Evolutionary conservation across 2,113 vertebrate genomes (phyloP).

Genomic region (Percina caprodes): DNA sequence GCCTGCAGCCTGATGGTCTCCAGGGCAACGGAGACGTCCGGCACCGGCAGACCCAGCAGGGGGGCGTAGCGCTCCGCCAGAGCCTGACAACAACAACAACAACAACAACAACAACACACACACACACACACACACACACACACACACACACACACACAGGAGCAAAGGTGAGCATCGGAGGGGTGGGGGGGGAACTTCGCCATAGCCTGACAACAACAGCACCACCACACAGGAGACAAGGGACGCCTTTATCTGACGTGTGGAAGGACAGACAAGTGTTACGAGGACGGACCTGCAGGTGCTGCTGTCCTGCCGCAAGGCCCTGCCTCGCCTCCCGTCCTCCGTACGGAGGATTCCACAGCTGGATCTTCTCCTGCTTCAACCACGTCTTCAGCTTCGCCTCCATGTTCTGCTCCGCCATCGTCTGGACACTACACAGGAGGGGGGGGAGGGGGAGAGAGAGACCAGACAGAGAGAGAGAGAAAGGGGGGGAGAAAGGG

Average conservation of each 20-base stretch:
- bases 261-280: too few relatives aligned
- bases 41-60: constrained; percentile 78
- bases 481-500: too few relatives aligned
- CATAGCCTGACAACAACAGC: too few relatives aligned
- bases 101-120: background rate
- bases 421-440: constrained; percentile 35
- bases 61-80: constrained; percentile 88
- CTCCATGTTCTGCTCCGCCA: constrained; percentile 90
- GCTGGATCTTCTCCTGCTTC: constrained; percentile 90
- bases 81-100: constrained; percentile 76
- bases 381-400: constrained; percentile 89
- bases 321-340: too few relatives aligned
- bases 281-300: constrained; percentile 83
- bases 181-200: too few relatives aligned
- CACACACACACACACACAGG: too few relatives aligned
- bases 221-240: background rate
- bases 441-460: background rate
- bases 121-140: too few relatives aligned
- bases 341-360: constrained; percentile 94
- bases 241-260: too few relatives aligned
- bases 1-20: constrained; percentile 90
- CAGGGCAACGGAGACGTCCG: constrained; percentile 84
- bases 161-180: too few relatives aligned
- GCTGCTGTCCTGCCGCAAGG: constrained; percentile 80
- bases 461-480: background rate